Base-by-base conservation (phyloP, 2,888 invertebrate species). In the Lepidocyrtinus sp. region DNA sequence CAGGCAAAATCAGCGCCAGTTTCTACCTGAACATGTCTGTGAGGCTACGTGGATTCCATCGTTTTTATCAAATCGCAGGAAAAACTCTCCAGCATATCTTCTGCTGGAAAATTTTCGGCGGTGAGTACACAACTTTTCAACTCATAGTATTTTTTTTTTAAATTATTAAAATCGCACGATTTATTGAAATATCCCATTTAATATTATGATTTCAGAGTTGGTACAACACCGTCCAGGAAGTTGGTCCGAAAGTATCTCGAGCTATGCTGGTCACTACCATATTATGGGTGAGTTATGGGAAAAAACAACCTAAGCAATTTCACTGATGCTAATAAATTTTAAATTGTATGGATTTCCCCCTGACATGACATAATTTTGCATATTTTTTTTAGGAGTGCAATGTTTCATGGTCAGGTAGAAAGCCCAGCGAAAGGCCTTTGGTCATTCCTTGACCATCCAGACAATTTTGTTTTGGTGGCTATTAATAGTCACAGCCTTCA, bases 361-460 rank as follows among this genome's bases (percentile, higher is more conserved):
- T n/a, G n/a, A n/a, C n/a, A n/a, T n/a, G n/a, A n/a, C n/a, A n/a
- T n/a, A n/a, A n/a, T n/a, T n/a, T n/a, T n/a, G n/a, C n/a, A n/a
- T n/a, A n/a, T n/a, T n/a, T 36, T 79, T 89, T 89, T 7, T 89
- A 96, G 96, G 72, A 94, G 95, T 82, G 97, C 97, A 22, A 97
- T 96, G 90, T 98, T 98, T 89, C 95, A 95, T 90, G 97, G 97
- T 7, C 96, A 97, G 90, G 94, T 98, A 72, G 97, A 98, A 89
- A 95, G 96, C 89, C 97, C 97, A 0, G 94, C 95, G 0, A 92
- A 95, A 73, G 95, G 95, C 67, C 90, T 97, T 79, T 94, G 94
- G 80, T 94, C 95, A 75, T 91, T 96, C 87, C 91, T 96, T 77
- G 95, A 94, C 0, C 94, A 96, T 88, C 94, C 94, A 86, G 97